A percentile compares a stretch with the other conserved stretches of the same genome.
Evolutionary conservation across 2,113 vertebrate species (phyloP).

Genomic region (Arothron firmamentum): DNA sequence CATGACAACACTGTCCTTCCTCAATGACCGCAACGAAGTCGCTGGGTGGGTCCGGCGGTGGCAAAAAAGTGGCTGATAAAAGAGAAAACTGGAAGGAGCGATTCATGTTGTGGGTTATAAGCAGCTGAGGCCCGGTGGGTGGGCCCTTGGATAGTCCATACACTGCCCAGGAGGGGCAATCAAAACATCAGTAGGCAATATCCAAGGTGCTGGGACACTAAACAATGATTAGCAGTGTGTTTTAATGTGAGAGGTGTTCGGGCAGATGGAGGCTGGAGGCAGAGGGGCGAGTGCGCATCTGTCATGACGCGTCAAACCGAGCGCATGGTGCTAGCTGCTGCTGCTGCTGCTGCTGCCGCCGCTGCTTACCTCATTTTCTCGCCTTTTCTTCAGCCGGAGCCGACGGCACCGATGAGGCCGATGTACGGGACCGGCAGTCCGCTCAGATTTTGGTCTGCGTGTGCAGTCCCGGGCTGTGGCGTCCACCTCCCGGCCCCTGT

Average conservation of each 20-base stretch:
- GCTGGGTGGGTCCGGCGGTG: conserved; percentile 49
- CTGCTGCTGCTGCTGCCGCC: conserved; percentile 19
- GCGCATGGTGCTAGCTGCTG: conserved; percentile 43
- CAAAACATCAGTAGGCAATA: neutral
- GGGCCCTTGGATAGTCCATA: conserved; percentile 16
- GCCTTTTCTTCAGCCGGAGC: conserved; percentile 49
- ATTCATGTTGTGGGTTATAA: neutral
- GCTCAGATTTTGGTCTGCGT: neutral
- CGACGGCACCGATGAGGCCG: conserved; percentile 37
- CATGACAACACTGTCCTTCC: conserved; percentile 65
- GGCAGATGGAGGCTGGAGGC: conserved; percentile 16
- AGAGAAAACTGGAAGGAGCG: neutral
- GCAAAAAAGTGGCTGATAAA: conserved; percentile 46
- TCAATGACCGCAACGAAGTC: conserved; percentile 31
- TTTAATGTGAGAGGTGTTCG: neutral
- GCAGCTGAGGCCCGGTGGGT: conserved; percentile 34
- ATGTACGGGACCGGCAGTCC: conserved; percentile 16
- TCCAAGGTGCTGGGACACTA: neutral
- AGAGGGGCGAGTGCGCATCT: conserved; percentile 44
- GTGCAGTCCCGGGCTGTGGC: neutral
- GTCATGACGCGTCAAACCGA: conserved; percentile 63
- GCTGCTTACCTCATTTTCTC: conserved; percentile 77
- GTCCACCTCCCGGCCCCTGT: conserved; percentile 16
- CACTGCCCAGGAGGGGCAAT: neutral
- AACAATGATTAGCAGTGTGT: neutral